Conservation (phyloP, 2,888 invertebrate genomes). For the Pristionchus maxplancki region DNA sequence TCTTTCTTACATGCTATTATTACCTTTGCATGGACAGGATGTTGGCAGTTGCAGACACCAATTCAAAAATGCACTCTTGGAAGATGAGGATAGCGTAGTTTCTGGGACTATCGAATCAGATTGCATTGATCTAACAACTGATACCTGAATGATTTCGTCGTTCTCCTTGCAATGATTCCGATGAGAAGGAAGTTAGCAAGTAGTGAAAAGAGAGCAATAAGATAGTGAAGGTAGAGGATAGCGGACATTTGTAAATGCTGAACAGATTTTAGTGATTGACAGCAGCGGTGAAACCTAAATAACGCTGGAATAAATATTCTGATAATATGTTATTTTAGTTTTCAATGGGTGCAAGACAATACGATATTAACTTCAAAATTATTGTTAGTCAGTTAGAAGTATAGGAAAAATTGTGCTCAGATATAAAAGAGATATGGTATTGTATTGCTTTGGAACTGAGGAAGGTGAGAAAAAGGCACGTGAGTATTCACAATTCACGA, state of each 20-base stretch:
- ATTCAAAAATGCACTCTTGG: background rate
- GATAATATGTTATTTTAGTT: no score
- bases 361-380: no score
- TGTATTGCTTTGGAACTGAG: no score
- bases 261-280: background rate
- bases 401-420: no score
- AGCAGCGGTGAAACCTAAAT: no score
- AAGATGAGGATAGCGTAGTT: background rate
- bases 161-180: background rate
- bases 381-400: no score
- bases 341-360: no score
- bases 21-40: constrained; percentile 2
- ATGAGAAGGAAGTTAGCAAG: background rate
- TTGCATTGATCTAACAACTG: background rate
- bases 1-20: background rate
- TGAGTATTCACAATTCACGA: no score
- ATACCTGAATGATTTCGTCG: background rate
- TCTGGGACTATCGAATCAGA: background rate
- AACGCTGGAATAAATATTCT: no score
- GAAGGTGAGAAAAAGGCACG: no score
- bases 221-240: background rate
- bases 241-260: background rate
- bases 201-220: background rate
- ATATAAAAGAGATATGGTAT: no score
- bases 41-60: background rate